Evolutionary conservation across 2,888 invertebrate genomes (phyloP).

Genomic region (Plagodis dolabraria): DNA sequence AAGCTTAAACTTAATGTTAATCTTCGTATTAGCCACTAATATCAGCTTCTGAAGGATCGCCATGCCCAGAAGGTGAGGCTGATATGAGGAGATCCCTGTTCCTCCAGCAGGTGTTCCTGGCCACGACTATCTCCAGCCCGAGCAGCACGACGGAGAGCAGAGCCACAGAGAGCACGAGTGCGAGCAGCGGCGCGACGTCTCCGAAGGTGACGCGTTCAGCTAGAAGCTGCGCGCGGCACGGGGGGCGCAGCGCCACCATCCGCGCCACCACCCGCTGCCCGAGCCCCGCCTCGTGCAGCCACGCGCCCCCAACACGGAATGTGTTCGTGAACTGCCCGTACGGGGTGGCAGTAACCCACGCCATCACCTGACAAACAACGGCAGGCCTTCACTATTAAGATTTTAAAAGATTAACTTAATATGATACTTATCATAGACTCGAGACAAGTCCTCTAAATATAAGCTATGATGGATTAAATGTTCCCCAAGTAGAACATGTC

Average conservation of each 20-base stretch:
- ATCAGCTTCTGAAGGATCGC: background rate
- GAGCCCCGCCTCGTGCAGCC: conserved; percentile 66
- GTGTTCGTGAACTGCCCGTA: conserved; percentile 61
- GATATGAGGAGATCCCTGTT: background rate
- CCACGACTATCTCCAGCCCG: conserved; percentile 54
- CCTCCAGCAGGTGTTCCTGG: conserved; percentile 37
- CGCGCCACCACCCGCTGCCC: conserved; percentile 52
- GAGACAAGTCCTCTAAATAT: too few species aligned
- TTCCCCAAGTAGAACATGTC: too few species aligned
- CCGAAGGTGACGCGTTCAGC: conserved; percentile 69
- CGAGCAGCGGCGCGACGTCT: conserved; percentile 60
- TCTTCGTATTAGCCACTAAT: background rate
- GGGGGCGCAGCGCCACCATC: conserved; percentile 54
- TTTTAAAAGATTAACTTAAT: too few species aligned
- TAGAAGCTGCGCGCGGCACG: conserved; percentile 64
- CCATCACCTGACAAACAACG: conserved; percentile 45
- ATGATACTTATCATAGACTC: too few species aligned
- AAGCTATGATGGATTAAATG: too few species aligned
- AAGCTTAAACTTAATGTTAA: too few species aligned
- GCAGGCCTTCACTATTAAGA: too few species aligned
- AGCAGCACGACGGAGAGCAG: conserved; percentile 56
- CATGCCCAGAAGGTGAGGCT: background rate
- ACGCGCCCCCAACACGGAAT: conserved; percentile 53
- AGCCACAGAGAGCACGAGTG: conserved; percentile 49
- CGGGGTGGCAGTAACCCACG: conserved; percentile 59